phyloP scores from a whole-genome alignment of 1,140 invertebrate species.

The Macrosteles quadrilineatus region DNA sequence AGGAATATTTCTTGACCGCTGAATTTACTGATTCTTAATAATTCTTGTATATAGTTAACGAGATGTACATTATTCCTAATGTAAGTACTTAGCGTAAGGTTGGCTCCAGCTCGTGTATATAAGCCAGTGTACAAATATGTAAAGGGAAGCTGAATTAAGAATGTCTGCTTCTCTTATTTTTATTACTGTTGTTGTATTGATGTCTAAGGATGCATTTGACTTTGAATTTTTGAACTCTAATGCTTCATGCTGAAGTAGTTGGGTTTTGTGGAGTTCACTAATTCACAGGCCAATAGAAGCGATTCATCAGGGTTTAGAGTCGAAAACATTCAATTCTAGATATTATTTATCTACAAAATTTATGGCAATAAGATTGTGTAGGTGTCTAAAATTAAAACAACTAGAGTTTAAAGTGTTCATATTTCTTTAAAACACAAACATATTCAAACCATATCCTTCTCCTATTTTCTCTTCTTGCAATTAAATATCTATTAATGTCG shows the following conservation, averaged over 20 bases:
- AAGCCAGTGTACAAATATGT: neutral
- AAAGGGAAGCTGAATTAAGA: no score
- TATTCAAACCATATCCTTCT: no score
- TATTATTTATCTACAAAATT: neutral
- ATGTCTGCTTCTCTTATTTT: neutral
- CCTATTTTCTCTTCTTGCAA: no score
- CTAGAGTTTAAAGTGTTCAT: no score
- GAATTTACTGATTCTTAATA: neutral
- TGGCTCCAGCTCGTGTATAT: neutral
- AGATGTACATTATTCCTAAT: slow-evolving; percentile 7
- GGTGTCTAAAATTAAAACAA: slow-evolving; percentile 7
- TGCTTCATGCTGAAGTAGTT: neutral
- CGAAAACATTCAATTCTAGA: neutral
- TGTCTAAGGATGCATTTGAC: neutral
- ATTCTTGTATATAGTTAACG: neutral
- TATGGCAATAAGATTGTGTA: slow-evolving; percentile 14
- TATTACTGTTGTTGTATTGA: neutral
- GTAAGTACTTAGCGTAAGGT: slow-evolving; percentile 9
- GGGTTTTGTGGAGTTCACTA: neutral
- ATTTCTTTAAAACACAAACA: no score
- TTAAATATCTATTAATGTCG: no score
- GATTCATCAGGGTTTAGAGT: neutral
- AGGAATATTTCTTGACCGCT: neutral
- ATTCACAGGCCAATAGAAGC: neutral
- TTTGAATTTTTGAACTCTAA: neutral